Base-by-base conservation (phyloP, 2,888 invertebrate species). In the Calliphora vomitoria region DNA sequence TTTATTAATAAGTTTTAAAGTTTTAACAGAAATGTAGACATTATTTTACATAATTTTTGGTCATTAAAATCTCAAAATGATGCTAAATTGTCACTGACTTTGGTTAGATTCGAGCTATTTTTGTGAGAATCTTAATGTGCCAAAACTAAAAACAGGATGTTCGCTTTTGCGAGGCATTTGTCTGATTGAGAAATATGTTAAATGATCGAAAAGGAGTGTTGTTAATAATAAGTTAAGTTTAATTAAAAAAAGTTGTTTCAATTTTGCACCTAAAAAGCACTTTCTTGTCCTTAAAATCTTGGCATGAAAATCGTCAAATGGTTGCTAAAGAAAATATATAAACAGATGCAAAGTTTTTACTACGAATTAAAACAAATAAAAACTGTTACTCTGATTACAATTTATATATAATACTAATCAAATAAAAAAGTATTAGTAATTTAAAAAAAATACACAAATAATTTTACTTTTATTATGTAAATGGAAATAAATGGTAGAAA, bases 111-210 rank as follows among this genome's bases (percentile, higher is more conserved):
- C 90, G 83, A 89, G 90, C 93, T 93, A 93, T 93, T 92, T 91
- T 93, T 93, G 93, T 91, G 82, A 86, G 90, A 90, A 90, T 90
- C 89, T 90, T 66, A 78, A 31, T 82, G 20, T 84, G 53, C 84
- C 84, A 84, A 87, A 87, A 90, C 90, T 89, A n/a, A 53, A 79
- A 80, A 72, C 18, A 89, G 82, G 93, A 93, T 93, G 92, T 91
- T 93, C 92, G 93, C 93, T 89, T 90, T 90, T 82, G 92, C 93
- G 93, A 93, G 93, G 93, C 93, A 93, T 93, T 93, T 93, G 93
- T 92, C 93, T 93, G 93, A 93, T 72, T 84, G 72, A 44, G 18
- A 38, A 18, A 15, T 4, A 20, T 58, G 58, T 72, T 58, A 5
- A 10, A 41, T 38, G 55, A 41, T 55, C n/a, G 1, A 25, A 25